These are phyloP conservation scores for Busarellus nigricollis DNA, from an alignment of 2,797 vertebrate genomes.

Conservation along the genomic window DNA sequence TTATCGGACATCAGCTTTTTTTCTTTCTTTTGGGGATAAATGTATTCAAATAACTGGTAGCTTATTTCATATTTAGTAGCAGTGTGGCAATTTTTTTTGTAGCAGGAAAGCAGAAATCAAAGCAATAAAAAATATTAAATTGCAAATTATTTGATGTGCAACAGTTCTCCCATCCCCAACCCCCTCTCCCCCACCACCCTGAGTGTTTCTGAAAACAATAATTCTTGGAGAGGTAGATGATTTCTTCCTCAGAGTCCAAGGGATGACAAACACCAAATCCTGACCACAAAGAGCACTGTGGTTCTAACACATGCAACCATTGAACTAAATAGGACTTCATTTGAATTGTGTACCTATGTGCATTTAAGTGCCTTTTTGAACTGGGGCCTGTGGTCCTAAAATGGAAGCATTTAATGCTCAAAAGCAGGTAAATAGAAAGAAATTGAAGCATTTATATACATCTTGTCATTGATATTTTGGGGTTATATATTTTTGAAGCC, in stretches of 20 bases:
- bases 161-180: not conserved
- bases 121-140: not conserved
- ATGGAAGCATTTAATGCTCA: not conserved
- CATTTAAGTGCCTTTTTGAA: not conserved
- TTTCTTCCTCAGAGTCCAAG: not conserved
- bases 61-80: not conserved
- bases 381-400: not conserved
- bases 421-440: not conserved
- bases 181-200: rapidly evolving
- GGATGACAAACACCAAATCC: not conserved
- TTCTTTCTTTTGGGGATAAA: not conserved
- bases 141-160: not conserved
- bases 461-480: not conserved
- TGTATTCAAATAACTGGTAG: not conserved
- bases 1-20: not conserved
- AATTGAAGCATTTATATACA: not conserved
- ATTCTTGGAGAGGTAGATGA: not conserved
- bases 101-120: not conserved
- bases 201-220: not conserved
- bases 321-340: not conserved
- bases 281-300: not conserved
- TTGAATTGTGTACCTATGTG: not conserved
- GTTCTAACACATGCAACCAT: not conserved
- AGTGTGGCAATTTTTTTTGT: not conserved
- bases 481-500: not conserved